These are phyloP conservation scores for Centropus unirufus DNA, from an alignment of 2,113 vertebrate species.

Conservation along the genomic window DNA sequence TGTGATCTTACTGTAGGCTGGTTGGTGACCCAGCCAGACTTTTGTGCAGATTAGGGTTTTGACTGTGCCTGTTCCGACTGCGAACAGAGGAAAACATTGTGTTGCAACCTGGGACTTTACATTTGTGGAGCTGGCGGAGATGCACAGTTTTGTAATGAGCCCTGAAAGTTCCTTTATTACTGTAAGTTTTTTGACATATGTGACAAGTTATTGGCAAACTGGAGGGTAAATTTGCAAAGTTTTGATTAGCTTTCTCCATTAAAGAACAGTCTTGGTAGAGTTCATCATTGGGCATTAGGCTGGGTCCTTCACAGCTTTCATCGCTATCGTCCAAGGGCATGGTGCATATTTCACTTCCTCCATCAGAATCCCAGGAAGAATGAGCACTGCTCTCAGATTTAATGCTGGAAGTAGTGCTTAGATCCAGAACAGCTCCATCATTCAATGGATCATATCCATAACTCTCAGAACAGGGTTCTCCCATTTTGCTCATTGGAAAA, in stretches of 20 bases:
- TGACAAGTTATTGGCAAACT: slow-evolving; percentile 92
- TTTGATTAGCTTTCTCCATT: slow-evolving; percentile 77
- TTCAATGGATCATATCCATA: slow-evolving; percentile 64
- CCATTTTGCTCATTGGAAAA: slow-evolving; percentile 85
- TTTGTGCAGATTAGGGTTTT: slow-evolving; percentile 96
- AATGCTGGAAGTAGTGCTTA: slow-evolving; percentile 88
- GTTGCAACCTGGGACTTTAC: slow-evolving; percentile 93
- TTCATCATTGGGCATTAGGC: slow-evolving; percentile 72
- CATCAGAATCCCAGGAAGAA: slow-evolving; percentile 93
- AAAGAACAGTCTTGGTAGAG: slow-evolving; percentile 73
- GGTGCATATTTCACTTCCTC: slow-evolving; percentile 86
- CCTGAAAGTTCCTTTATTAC: slow-evolving; percentile 95
- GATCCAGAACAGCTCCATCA: slow-evolving; percentile 87
- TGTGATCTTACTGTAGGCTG: slow-evolving; percentile 62
- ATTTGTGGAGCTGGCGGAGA: slow-evolving; percentile 93
- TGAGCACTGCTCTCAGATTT: slow-evolving; percentile 82
- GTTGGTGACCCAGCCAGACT: slow-evolving; percentile 79
- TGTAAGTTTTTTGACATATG: slow-evolving; percentile 94
- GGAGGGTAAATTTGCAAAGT: slow-evolving; percentile 73
- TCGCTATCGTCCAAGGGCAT: slow-evolving; percentile 87
- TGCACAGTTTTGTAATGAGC: slow-evolving; percentile 98
- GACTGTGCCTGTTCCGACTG: slow-evolving; percentile 95
- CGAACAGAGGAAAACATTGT: slow-evolving; percentile 95
- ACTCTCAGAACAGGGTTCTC: slow-evolving; percentile 72
- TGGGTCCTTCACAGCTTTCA: slow-evolving; percentile 85